A percentile compares a stretch with the other conserved stretches of the same genome.
Conservation (phyloP, 2,797 vertebrate species). For the Tarsius wallacei region DNA sequence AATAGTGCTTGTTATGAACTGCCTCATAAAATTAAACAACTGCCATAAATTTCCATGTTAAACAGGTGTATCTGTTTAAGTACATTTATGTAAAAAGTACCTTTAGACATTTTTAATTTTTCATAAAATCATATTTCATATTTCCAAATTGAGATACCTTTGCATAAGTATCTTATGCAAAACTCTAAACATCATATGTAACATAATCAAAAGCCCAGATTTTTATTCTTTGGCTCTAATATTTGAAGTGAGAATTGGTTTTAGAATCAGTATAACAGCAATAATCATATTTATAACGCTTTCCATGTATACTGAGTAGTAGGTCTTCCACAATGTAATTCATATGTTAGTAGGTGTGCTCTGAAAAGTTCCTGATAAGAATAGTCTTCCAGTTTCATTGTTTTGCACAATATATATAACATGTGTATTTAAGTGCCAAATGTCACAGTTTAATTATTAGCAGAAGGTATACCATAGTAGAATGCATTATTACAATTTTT, state of each 20-base stretch:
- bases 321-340: constrained; percentile 32
- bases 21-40: constrained; percentile 15
- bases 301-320: constrained; percentile 63
- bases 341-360: not conserved
- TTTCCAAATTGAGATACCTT: constrained; percentile 18
- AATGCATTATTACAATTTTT: constrained; percentile 36
- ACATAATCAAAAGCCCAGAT: constrained; percentile 54
- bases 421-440: not conserved
- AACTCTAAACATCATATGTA: constrained; percentile 69
- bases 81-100: constrained; percentile 62
- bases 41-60: not conserved
- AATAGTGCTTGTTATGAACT: constrained; percentile 32
- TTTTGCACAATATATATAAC: not conserved
- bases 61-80: constrained; percentile 61
- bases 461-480: not conserved
- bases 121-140: constrained; percentile 55
- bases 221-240: constrained; percentile 40
- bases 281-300: constrained; percentile 52
- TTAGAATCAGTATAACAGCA: constrained; percentile 37
- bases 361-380: constrained; percentile 37
- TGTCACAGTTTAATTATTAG: constrained; percentile 58
- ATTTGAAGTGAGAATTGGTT: constrained; percentile 63
- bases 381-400: not conserved
- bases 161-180: constrained; percentile 56
- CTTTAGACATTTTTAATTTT: constrained; percentile 54